Percentiles rank a stretch among this genome's conserved stretches.
Evolutionary conservation across 2,888 invertebrate species (phyloP).

Genomic region (Linyphia triangularis): DNA sequence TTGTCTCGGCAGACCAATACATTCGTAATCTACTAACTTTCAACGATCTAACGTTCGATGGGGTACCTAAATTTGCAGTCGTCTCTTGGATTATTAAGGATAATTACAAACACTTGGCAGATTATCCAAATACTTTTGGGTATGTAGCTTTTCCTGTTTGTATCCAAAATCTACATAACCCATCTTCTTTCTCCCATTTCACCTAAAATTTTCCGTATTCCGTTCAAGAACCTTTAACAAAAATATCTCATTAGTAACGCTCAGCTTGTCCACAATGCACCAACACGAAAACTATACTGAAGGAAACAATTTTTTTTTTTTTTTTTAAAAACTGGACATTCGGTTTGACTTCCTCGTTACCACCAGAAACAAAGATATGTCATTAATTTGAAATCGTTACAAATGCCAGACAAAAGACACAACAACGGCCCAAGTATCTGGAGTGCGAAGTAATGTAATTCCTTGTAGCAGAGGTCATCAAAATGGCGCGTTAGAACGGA

Average conservation of each 20-base stretch:
- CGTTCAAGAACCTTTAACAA: neutral
- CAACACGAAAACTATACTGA: neutral
- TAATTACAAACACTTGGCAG: too few relatives aligned
- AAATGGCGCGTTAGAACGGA: neutral
- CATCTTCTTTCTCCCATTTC: too few relatives aligned
- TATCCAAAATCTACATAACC: too few relatives aligned
- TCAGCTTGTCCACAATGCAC: slow-evolving; percentile 5
- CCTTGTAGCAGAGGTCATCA: neutral
- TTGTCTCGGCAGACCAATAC: too few relatives aligned
- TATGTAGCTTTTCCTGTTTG: too few relatives aligned
- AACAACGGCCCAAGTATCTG: neutral
- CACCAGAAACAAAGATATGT: slow-evolving; percentile 18
- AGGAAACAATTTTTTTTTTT: neutral
- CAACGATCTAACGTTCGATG: too few relatives aligned
- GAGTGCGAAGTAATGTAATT: neutral
- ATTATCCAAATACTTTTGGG: too few relatives aligned
- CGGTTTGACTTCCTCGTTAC: neutral
- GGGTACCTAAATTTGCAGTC: too few relatives aligned
- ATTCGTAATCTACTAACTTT: too few relatives aligned
- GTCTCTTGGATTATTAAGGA: too few relatives aligned
- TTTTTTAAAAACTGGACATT: too few relatives aligned
- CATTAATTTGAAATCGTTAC: slow-evolving; percentile 17
- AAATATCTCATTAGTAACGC: slow-evolving; percentile 41
- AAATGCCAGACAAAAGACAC: neutral
- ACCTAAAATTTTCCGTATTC: too few relatives aligned